Base-by-base conservation (phyloP, 1,140 invertebrate genomes). In the Drosophila carrolli region DNA sequence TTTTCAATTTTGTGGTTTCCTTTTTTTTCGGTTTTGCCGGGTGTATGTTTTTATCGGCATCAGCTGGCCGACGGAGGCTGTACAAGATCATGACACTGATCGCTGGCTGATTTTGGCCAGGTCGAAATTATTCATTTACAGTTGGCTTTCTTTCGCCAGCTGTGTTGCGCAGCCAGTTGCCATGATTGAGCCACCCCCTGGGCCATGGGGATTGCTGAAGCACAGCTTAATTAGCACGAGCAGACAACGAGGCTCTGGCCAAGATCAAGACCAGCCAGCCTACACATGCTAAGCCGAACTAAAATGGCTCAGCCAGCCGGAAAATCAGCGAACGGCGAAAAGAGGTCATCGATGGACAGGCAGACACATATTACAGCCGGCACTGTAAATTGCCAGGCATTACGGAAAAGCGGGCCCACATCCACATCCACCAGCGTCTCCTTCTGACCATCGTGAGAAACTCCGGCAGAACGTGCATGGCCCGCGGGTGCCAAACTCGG, bases 21-120 rank as follows among this genome's bases (percentile, higher is more conserved):
- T 60, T 68, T 56, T 37, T 43, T 50, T 38, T 35, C 50, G n/a
- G 13, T 32, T 40, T n/a, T 8, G 27, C 19, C 1, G 10, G 35
- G 23, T 66, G 56, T 61, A 43, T 56, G 51, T 63, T 60, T 62
- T 65, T 81, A 67, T 63, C 76, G 46, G 48, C 55, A 54, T 55
- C 32, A 43, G 38, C 47, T 46, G 37, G 53, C 60, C 29, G 60
- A 56, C 60, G 67, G 63, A 63, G 63, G 68, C 57, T 60, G 79
- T 78, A 77, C 82, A 75, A 86, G 82, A 85, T 85, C 82, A 85
- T 85, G 82, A 85, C 82, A 85, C 82, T 81, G 82, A 85, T 86
- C 76, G 72, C 47, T 59, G 61, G 66, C 78, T 83, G 62, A 68
- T 75, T 83, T 78, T 16, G 38, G 77, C 51, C 48, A 14, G 61